Conservation (phyloP, 2,113 vertebrate species). For the Indicator maculatus region DNA sequence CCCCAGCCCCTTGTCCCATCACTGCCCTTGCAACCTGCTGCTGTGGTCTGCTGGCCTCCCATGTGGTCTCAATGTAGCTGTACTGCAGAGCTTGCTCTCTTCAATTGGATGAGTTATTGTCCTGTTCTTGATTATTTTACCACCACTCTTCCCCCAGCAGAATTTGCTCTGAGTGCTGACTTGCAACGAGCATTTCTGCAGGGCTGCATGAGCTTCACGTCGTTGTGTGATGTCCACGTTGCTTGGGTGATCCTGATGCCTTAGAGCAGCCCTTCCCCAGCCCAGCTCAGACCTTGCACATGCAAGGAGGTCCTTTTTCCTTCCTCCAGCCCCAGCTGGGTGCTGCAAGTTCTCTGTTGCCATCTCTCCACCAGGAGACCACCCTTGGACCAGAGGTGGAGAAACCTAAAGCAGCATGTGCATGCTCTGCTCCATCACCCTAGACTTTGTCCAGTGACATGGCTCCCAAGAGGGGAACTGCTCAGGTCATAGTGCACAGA, state of each 20-base stretch:
- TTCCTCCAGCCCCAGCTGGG: not conserved
- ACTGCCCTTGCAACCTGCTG: not conserved
- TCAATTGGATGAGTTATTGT: not conserved
- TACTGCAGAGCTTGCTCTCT: not conserved
- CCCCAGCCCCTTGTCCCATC: not conserved
- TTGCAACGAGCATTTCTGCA: not conserved
- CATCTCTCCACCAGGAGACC: not conserved
- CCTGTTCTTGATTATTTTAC: not conserved
- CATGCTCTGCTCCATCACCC: not conserved
- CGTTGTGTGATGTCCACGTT: not conserved
- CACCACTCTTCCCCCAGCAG: not conserved
- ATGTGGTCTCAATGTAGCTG: not conserved
- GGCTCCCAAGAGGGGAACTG: too few relatives aligned
- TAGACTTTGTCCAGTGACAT: rapidly evolving
- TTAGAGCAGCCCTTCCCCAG: not conserved
- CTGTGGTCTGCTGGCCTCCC: not conserved
- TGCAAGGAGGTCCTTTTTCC: too few relatives aligned
- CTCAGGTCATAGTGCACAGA: rapidly evolving
- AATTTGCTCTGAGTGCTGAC: not conserved
- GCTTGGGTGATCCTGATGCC: not conserved
- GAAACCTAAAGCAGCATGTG: not conserved
- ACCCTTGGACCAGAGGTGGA: not conserved
- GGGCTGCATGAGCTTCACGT: not conserved
- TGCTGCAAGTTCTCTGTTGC: not conserved
- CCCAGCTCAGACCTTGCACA: rapidly evolving